These are phyloP conservation scores for Lycocerus yunnanus DNA, from an alignment of 2,888 invertebrate genomes.

Conservation along the genomic window DNA sequence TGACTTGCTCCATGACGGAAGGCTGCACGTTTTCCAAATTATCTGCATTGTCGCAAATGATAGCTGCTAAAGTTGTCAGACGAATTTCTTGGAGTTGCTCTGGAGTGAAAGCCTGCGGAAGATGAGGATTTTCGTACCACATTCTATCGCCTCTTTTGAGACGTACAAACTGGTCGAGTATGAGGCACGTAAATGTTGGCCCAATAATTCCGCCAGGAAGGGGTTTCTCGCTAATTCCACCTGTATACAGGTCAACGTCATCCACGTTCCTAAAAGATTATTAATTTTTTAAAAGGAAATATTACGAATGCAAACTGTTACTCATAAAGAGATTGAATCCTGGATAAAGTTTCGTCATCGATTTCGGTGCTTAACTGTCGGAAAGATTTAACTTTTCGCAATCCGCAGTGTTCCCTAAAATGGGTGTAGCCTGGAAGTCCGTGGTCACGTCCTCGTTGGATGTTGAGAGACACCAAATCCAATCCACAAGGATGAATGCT, in stretches of 20 bases:
- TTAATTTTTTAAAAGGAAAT: not conserved
- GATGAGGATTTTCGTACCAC: slow-evolving; percentile 81
- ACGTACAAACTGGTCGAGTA: slow-evolving; percentile 83
- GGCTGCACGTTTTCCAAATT: slow-evolving; percentile 66
- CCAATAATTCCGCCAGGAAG: slow-evolving; percentile 75
- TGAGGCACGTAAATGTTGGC: slow-evolving; percentile 81
- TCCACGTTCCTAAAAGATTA: slow-evolving; percentile 65
- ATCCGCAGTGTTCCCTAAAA: slow-evolving; percentile 78
- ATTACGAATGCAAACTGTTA: not conserved
- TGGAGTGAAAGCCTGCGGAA: slow-evolving; percentile 69
- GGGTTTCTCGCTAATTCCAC: slow-evolving; percentile 81
- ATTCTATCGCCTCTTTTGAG: slow-evolving; percentile 82
- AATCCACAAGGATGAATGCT: slow-evolving; percentile 66
- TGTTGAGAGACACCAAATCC: slow-evolving; percentile 85
- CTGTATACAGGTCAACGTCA: slow-evolving; percentile 89
- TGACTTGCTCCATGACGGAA: slow-evolving; percentile 70
- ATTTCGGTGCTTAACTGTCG: slow-evolving; percentile 67
- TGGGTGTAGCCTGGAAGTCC: slow-evolving; percentile 78
- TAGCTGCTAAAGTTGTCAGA: slow-evolving; percentile 71
- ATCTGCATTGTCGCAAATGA: slow-evolving; percentile 80
- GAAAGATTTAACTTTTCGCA: slow-evolving; percentile 66
- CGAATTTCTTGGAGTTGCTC: slow-evolving; percentile 82
- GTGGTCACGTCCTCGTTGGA: slow-evolving; percentile 88
- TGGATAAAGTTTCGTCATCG: slow-evolving; percentile 65
- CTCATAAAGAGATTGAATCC: slow-evolving; percentile 66